Evolutionary conservation across 2,888 invertebrate genomes (phyloP), one percentile per base, ranked within the genome.

Genomic region (Crepidodera aurea): DNA sequence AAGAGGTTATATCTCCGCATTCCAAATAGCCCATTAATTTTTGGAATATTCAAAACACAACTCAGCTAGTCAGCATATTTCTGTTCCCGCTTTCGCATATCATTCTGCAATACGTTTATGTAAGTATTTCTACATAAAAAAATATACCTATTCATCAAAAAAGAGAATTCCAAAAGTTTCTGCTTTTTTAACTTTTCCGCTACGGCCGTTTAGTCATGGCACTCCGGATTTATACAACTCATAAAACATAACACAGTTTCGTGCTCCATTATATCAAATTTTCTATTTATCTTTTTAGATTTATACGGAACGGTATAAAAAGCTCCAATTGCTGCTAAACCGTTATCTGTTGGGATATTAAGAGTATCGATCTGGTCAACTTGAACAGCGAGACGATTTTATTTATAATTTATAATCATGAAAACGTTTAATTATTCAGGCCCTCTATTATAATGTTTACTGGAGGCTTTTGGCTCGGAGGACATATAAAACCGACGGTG

Each of bases 221-320:
- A 22, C 18, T 42, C 19, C 16, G 25, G 46, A 46, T 46, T 46
- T 25, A 46, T 46, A 46, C 12, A 46, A 46, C 16, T 42, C 42
- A 16, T 19, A 19, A 19, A 42, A 42, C 42, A 42, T 2, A n/a
- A 19, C 42, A n/a, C 19, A 19, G 25, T 13, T 46, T 46, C 25
- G n/a, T 16, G 22, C 10, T 25, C 22, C 12, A 46, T 46, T 46
- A 46, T 46, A 12, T 25, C 46, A 46, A 19, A n/a, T 46, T 46
- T 46, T 46, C 46, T 46, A 46, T 46, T 46, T 46, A 46, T 46
- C 46, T 46, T 46, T 46, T 46, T 42, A 7, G 42, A 42, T 42
- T 42, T 42, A 42, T 42, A 18, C 18, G 12, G 12, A 42, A 10
- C 16, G 42, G 15, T 19, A 7, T 15, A 16, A 13, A 42, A 42